These are phyloP conservation scores for Zaprionus capensis DNA, from an alignment of 1,140 invertebrate species.

Conservation along the genomic window DNA sequence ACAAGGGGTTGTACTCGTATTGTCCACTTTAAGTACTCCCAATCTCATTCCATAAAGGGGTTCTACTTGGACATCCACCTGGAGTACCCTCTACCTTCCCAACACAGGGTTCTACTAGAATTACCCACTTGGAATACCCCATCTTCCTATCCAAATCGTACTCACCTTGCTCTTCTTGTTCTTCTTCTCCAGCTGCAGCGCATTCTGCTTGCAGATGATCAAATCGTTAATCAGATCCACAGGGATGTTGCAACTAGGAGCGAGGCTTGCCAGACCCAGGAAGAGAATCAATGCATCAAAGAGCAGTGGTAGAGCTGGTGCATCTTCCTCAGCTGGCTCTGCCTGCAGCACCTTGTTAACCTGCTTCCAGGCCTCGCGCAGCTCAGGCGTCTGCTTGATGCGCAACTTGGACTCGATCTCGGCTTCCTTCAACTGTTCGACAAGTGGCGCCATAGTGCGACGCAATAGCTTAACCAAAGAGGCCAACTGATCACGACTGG, in stretches of 20 bases:
- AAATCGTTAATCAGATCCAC: constrained; percentile 40
- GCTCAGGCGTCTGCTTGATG: not conserved
- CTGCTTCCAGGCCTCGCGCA: constrained; percentile 34
- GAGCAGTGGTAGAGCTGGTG: constrained; percentile 11
- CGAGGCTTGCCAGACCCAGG: constrained; percentile 39
- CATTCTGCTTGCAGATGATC: constrained; percentile 50
- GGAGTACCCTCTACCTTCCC: too few relatives aligned
- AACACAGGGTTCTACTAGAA: too few relatives aligned
- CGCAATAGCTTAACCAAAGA: constrained; percentile 2
- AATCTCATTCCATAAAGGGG: too few relatives aligned
- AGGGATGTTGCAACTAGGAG: constrained; percentile 14
- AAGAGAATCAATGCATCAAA: constrained; percentile 59
- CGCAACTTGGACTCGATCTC: constrained; percentile 29
- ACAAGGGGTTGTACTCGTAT: too few relatives aligned
- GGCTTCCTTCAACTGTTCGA: not conserved
- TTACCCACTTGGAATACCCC: too few relatives aligned
- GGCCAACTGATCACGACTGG: not conserved
- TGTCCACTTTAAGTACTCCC: too few relatives aligned
- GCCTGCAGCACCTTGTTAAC: constrained; percentile 37
- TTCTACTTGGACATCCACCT: too few relatives aligned
- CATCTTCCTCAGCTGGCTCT: not conserved
- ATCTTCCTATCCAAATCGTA: too few relatives aligned
- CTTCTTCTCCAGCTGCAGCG: constrained; percentile 18
- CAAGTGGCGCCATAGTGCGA: constrained; percentile 9
- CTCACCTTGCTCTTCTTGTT: too few relatives aligned